These are phyloP conservation scores for Balanococcus diminutus DNA, from an alignment of 2,888 invertebrate genomes.

Conservation along the genomic window DNA sequence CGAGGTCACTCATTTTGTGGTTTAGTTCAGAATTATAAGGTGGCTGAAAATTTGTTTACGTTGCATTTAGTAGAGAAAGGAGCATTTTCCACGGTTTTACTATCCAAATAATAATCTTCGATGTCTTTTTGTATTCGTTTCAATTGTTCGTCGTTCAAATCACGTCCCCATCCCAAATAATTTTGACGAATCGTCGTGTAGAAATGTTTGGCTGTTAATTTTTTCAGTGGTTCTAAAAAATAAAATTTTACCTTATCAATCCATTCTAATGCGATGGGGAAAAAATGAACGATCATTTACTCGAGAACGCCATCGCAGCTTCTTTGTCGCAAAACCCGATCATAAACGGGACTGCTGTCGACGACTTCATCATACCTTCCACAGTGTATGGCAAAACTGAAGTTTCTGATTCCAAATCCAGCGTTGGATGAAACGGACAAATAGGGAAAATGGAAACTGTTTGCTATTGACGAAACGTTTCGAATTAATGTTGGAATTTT, in stretches of 20 bases:
- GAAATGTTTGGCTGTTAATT: neutral
- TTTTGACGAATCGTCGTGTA: neutral
- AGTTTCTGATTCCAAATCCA: neutral
- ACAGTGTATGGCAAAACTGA: neutral
- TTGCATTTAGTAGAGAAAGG: neutral
- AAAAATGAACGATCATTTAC: neutral
- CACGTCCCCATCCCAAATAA: neutral
- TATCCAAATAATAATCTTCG: neutral
- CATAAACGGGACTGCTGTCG: neutral
- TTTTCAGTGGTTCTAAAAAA: neutral
- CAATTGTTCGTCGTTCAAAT: neutral
- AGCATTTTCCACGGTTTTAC: neutral
- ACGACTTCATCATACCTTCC: neutral
- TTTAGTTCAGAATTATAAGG: neutral
- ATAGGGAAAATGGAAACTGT: neutral
- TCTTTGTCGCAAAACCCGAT: slow-evolving; percentile 26
- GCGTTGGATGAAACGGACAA: slow-evolving; percentile 1
- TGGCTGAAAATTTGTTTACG: neutral
- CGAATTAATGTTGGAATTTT: no score
- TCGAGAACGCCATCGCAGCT: neutral
- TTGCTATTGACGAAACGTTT: neutral
- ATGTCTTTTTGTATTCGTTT: neutral
- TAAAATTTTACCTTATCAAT: neutral
- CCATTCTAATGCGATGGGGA: neutral
- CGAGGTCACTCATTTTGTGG: neutral